These are phyloP conservation scores for Drosophila malerkotliana DNA, from an alignment of 1,140 invertebrate species.

Conservation along the genomic window DNA sequence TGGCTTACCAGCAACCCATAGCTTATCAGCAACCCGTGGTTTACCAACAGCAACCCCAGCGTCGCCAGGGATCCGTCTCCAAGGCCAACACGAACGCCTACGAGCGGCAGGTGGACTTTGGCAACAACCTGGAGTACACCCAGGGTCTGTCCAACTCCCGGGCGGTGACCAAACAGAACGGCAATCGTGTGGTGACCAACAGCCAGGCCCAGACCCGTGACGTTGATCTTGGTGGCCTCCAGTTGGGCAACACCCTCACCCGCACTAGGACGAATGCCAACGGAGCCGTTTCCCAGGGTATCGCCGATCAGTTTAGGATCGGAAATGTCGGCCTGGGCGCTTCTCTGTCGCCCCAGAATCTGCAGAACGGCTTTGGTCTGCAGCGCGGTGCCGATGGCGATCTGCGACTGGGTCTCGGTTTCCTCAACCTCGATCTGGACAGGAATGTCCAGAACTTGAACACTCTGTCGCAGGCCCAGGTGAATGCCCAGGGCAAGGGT, in stretches of 20 bases:
- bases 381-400: conserved; percentile 66
- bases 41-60: conserved; percentile 16
- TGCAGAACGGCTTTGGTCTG: conserved; percentile 69
- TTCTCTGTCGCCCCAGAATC: conserved; percentile 65
- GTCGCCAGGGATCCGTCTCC: conserved; percentile 63
- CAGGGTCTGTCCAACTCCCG: conserved; percentile 68
- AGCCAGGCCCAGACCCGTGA: conserved; percentile 64
- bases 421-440: conserved; percentile 67
- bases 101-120: conserved; percentile 69
- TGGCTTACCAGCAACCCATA: conserved; percentile 6
- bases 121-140: conserved; percentile 64
- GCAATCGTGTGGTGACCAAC: conserved; percentile 59
- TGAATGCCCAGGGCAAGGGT: conserved; percentile 65
- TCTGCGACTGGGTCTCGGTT: conserved; percentile 59
- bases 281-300: conserved; percentile 52
- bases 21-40: conserved; percentile 15
- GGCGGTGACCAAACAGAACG: conserved; percentile 67
- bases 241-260: conserved; percentile 75
- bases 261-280: conserved; percentile 64
- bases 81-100: conserved; percentile 68
- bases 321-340: conserved; percentile 67
- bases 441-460: conserved; percentile 51
- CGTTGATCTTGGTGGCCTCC: conserved; percentile 62
- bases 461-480: conserved; percentile 60
- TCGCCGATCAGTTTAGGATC: conserved; percentile 71